Percentiles rank a stretch among this genome's conserved stretches.
phyloP scores from a whole-genome alignment of 2,888 invertebrate species.

The Lomographa bimaculata region DNA sequence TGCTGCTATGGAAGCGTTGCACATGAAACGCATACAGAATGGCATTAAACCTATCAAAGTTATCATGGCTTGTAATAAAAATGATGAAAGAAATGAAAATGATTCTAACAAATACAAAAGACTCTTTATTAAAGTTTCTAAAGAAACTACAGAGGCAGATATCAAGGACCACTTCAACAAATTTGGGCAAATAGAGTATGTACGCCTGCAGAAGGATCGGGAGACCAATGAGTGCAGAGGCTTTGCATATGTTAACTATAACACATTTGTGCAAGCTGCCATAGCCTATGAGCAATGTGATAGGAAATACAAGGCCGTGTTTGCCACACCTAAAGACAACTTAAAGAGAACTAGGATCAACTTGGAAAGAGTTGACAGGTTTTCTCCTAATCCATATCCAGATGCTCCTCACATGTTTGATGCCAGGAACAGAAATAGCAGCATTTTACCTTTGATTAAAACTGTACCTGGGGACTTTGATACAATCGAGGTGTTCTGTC shows the following conservation, averaged over 20 bases:
- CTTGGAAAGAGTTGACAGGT: constrained; percentile 45
- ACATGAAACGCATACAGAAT: constrained; percentile 89
- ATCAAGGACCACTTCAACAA: constrained; percentile 91
- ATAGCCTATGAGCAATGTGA: constrained; percentile 95
- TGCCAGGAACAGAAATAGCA: constrained; percentile 36
- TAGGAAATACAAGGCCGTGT: constrained; percentile 92
- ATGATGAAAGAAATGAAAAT: constrained; percentile 51
- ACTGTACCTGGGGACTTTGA: constrained; percentile 77
- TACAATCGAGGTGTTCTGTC: constrained; percentile 88
- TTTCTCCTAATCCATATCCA: constrained; percentile 19
- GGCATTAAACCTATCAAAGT: constrained; percentile 93
- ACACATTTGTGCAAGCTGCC: constrained; percentile 91
- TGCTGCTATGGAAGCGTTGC: constrained; percentile 93
- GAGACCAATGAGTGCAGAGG: constrained; percentile 92
- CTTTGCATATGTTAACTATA: constrained; percentile 95
- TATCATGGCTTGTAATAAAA: constrained; percentile 89
- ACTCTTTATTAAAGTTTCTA: constrained; percentile 94
- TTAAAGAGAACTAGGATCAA: constrained; percentile 63
- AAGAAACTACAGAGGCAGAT: constrained; percentile 89
- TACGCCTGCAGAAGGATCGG: constrained; percentile 91
- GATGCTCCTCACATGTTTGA: no score
- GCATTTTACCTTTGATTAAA: constrained; percentile 41
- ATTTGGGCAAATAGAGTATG: constrained; percentile 92
- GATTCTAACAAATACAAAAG: constrained; percentile 83
- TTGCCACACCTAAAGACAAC: constrained; percentile 92